These are phyloP conservation scores for Pedetes capensis DNA, from an alignment of 2,113 vertebrate species.

Conservation along the genomic window DNA sequence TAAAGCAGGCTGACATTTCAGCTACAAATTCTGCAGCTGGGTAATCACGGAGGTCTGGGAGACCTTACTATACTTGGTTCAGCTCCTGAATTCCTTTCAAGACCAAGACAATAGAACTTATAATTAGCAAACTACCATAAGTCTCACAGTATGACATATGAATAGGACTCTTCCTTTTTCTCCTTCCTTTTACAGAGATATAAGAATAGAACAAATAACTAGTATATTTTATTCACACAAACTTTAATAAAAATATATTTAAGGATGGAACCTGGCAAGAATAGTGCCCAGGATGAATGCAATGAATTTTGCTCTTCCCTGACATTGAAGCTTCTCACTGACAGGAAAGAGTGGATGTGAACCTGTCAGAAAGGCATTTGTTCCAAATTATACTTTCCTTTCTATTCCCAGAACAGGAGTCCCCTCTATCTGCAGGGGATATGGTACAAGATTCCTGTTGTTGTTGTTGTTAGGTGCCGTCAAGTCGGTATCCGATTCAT, in stretches of 20 bases:
- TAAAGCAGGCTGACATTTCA: constrained; percentile 60
- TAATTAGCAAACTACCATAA: constrained; percentile 77
- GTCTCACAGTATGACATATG: constrained; percentile 67
- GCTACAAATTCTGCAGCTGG: constrained; percentile 65
- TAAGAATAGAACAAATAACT: constrained; percentile 72
- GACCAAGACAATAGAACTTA: constrained; percentile 74
- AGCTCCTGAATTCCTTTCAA: constrained; percentile 67
- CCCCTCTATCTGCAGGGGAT: background rate
- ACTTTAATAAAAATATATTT: constrained; percentile 30
- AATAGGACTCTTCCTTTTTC: constrained; percentile 71
- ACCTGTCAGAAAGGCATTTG: background rate
- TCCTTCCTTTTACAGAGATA: constrained; percentile 23
- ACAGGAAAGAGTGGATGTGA: background rate
- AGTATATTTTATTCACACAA: constrained; percentile 35
- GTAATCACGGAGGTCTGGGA: constrained; percentile 69
- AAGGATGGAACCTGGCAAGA: constrained; percentile 12
- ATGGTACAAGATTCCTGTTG: background rate
- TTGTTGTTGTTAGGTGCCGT: too few species aligned
- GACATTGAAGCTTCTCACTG: background rate
- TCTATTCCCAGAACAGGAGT: background rate
- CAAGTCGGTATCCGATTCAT: too few species aligned
- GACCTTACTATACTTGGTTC: constrained; percentile 68
- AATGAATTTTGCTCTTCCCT: background rate
- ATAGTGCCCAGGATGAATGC: background rate
- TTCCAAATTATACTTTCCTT: background rate